Evolutionary conservation across 2,888 invertebrate species (phyloP).

Genomic region (Julus scandinavius): DNA sequence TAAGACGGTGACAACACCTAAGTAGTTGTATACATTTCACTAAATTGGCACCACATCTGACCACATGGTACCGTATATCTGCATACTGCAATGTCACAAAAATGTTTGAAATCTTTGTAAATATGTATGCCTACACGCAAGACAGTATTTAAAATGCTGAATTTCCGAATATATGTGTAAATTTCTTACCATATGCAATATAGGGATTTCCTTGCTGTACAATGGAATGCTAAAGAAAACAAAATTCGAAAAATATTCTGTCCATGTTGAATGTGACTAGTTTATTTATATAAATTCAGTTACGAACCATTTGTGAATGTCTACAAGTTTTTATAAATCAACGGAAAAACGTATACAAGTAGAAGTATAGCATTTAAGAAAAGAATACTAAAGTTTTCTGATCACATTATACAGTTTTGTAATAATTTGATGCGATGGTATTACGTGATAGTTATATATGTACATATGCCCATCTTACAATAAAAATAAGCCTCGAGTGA

Average conservation of each 20-base stretch:
- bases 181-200: too few species aligned
- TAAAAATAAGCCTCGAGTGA: conserved; percentile 5
- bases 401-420: conserved; percentile 39
- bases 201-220: not conserved
- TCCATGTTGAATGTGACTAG: conserved; percentile 7
- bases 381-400: conserved; percentile 39
- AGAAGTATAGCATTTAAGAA: conserved; percentile 37
- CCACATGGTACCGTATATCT: too few species aligned
- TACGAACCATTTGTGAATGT: conserved; percentile 40
- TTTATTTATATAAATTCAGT: conserved; percentile 44
- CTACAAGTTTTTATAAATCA: conserved; percentile 43
- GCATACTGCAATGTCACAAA: too few species aligned
- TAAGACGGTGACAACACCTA: too few species aligned
- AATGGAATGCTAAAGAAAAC: not conserved
- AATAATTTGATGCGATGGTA: conserved; percentile 14
- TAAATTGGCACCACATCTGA: too few species aligned
- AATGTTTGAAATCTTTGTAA: too few species aligned
- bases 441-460: conserved; percentile 26
- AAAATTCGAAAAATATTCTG: not conserved
- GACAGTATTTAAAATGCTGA: too few species aligned
- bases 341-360: conserved; percentile 40
- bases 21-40: too few species aligned
- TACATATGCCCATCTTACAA: conserved; percentile 10
- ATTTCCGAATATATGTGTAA: too few species aligned
- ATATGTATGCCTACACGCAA: too few species aligned